Evolutionary conservation across 2,888 invertebrate species (phyloP), one percentile per base, ranked within the genome.

Genomic region (Maniola hyperantus): DNA sequence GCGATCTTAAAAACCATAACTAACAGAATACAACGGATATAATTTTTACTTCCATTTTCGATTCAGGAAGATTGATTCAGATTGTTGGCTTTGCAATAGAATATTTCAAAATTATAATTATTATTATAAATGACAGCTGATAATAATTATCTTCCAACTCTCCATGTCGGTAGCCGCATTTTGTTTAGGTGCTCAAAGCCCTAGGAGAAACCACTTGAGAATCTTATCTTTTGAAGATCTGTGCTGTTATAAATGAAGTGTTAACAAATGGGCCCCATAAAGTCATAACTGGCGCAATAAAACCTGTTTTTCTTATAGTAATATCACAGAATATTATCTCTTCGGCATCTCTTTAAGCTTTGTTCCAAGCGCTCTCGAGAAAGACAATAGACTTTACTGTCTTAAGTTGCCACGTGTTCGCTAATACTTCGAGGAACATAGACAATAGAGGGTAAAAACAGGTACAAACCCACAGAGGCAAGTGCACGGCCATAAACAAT

Each of bases 351-450:
- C n/a, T 74, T 74, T 71, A 76, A 79, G 75, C 73, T 74, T 73
- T 75, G 76, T 80, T 75, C 74, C 70, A 75, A 79, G 75, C 72
- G 74, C 72, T 75, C 76, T 80, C 73, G 66, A 74, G 69, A 65
- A 63, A 79, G 74, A 82, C 81, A 83, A 85, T 79, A 70, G 72
- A 61, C 69, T 42, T 48, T 53, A 53, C 68, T 70, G 51, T 69
- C 71, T 64, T 72, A 71, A 71, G 73, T 69, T 71, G 76, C 80
- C 85, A 86, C 87, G 84, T 82, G 87, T 82, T 82, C 79, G 74
- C 74, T 78, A 84, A 84, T 83, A 78, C 79, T 88, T 83, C 81
- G 73, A 18, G 76, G 85, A 84, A 84, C 70, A 78, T 82, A 76
- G 76, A 76, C 84, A 85, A 84, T 80, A 71, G 78, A 61, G 67